A percentile compares a stretch with the other conserved stretches of the same genome.
Conservation (phyloP, 2,888 invertebrate species). For the Ephialtes manifestator region DNA sequence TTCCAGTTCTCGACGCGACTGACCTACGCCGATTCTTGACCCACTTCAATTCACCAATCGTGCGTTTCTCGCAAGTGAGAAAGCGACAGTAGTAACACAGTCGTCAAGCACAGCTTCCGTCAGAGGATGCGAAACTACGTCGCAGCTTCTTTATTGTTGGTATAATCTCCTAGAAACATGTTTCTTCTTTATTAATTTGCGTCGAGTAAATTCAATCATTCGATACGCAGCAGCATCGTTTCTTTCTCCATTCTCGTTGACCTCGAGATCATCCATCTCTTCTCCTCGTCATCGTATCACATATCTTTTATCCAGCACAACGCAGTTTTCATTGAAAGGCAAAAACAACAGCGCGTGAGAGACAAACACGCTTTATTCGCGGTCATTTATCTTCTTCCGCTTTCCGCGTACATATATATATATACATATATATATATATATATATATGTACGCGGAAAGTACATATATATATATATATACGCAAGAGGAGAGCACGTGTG, state of each 20-base stretch:
- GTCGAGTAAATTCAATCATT: background rate
- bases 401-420: constrained; percentile 37
- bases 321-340: constrained; percentile 53
- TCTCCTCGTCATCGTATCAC: constrained; percentile 22
- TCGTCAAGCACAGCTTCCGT: background rate
- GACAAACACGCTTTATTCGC: constrained; percentile 45
- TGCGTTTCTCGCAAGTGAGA: background rate
- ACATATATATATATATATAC: too few relatives aligned
- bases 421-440: too few relatives aligned
- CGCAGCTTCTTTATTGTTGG: background rate
- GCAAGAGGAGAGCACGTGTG: background rate
- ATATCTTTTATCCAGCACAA: background rate
- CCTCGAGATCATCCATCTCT: constrained; percentile 59
- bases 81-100: background rate
- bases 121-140: background rate
- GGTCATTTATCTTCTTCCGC: constrained; percentile 60
- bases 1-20: constrained; percentile 72
- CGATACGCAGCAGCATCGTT: constrained; percentile 29
- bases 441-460: too few relatives aligned
- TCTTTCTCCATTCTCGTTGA: constrained; percentile 65
- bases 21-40: constrained; percentile 79
- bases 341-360: constrained; percentile 20
- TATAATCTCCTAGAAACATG: background rate
- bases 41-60: constrained; percentile 70
- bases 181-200: constrained; percentile 6